phyloP scores from a whole-genome alignment of 2,888 invertebrate genomes.

The Neoitamus cyanurus region DNA sequence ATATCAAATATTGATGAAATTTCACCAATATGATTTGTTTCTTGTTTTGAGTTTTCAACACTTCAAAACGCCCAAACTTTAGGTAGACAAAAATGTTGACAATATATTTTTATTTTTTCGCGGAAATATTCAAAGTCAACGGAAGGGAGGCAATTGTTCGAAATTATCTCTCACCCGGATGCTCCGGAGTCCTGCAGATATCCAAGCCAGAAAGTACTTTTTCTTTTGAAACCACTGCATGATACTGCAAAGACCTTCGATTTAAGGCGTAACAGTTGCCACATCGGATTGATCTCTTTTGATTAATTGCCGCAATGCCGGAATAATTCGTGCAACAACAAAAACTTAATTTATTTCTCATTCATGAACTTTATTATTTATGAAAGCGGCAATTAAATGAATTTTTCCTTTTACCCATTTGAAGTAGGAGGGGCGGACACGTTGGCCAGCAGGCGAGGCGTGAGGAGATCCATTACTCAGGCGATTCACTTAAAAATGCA shows the following conservation, averaged over 20 bases:
- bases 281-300: background rate
- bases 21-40: too few relatives aligned
- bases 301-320: background rate
- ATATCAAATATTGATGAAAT: too few relatives aligned
- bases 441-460: background rate
- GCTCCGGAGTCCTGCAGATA: too few relatives aligned
- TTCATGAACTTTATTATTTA: background rate
- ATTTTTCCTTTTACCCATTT: background rate
- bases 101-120: too few relatives aligned
- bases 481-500: background rate
- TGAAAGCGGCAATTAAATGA: background rate
- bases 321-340: background rate
- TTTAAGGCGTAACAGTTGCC: background rate
- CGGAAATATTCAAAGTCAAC: too few relatives aligned
- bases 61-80: too few relatives aligned
- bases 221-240: background rate
- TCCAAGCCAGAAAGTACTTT: background rate
- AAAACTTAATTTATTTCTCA: background rate
- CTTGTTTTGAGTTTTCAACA: too few relatives aligned
- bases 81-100: too few relatives aligned
- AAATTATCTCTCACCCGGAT: too few relatives aligned
- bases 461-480: background rate
- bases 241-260: background rate
- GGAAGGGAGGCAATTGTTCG: too few relatives aligned
- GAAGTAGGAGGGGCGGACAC: background rate